phyloP scores from a whole-genome alignment of 2,113 vertebrate genomes.

The Dunckerocampus dactyliophorus region DNA sequence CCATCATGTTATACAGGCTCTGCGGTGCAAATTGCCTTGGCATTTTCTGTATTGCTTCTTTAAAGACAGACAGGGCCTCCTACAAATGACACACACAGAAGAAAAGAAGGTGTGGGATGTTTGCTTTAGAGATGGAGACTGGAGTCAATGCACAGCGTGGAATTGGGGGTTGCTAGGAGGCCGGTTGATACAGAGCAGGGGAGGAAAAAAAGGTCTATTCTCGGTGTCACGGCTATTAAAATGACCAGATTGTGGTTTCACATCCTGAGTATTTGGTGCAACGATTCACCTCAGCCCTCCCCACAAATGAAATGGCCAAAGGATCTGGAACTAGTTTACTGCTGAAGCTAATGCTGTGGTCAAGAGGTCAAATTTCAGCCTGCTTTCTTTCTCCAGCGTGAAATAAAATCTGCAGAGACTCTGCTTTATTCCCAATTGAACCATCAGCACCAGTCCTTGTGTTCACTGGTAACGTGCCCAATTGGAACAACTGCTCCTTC shows the following conservation, averaged over 20 bases:
- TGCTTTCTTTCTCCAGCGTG: conserved; percentile 15
- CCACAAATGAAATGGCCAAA: conserved; percentile 28
- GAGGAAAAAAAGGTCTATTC: conserved; percentile 49
- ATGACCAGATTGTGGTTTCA: conserved; percentile 37
- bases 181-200: conserved; percentile 43
- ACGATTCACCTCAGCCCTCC: conserved; percentile 18
- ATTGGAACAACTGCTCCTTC: conserved; percentile 24
- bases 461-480: conserved; percentile 35
- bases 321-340: conserved; percentile 31
- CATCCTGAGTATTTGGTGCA: conserved; percentile 11
- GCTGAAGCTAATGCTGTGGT: conserved; percentile 42
- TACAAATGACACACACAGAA: conserved; percentile 58
- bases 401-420: conserved; percentile 36
- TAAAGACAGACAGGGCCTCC: conserved; percentile 92
- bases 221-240: conserved; percentile 52
- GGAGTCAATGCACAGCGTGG: conserved; percentile 58
- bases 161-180: conserved; percentile 54
- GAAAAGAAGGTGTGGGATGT: conserved; percentile 26
- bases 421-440: conserved; percentile 33
- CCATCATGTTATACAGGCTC: conserved; percentile 99
- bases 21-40: conserved; percentile 95
- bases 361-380: conserved; percentile 34
- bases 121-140: conserved; percentile 39
- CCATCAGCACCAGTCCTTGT: conserved; percentile 35
- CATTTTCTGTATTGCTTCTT: conserved; percentile 98